Percentiles rank a stretch among this genome's conserved stretches.
Evolutionary conservation across 2,113 vertebrate species (phyloP).

Genomic region (Mola mola): DNA sequence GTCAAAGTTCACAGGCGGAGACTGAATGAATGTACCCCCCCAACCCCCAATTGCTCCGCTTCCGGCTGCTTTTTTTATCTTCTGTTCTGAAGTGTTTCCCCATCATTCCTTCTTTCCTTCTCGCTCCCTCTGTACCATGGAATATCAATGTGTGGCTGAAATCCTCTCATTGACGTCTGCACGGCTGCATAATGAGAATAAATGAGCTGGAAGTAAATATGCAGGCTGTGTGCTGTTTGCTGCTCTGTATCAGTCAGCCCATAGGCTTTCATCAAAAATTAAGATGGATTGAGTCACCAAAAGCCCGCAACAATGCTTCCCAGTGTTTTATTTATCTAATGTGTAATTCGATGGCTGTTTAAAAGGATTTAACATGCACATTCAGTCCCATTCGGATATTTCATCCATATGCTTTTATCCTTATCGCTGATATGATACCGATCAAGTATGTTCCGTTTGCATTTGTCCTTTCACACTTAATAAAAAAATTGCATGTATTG

Average conservation of each 20-base stretch:
- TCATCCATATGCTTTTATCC: background rate
- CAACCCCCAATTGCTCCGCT: conserved; percentile 39
- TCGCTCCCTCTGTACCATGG: conserved; percentile 47
- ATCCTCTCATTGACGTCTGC: conserved; percentile 77
- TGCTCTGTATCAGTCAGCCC: conserved; percentile 62
- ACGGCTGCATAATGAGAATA: conserved; percentile 83
- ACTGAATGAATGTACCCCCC: conserved; percentile 66
- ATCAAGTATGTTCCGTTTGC: no score
- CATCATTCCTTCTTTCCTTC: conserved; percentile 26
- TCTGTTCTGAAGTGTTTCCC: conserved; percentile 32
- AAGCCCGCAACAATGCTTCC: conserved; percentile 53
- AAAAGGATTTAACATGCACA: conserved; percentile 21
- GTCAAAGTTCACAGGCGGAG: conserved; percentile 78
- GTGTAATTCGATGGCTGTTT: conserved; percentile 47
- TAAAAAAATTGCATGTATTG: no score
- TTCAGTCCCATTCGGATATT: conserved; percentile 33
- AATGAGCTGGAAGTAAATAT: conserved; percentile 86
- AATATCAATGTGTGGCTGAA: conserved; percentile 77
- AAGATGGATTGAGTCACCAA: conserved; percentile 77
- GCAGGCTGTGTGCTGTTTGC: conserved; percentile 76
- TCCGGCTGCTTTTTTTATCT: conserved; percentile 56
- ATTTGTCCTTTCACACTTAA: no score
- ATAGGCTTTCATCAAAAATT: conserved; percentile 75
- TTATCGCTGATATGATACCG: no score
- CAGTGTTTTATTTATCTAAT: conserved; percentile 71